Percentiles rank a stretch among this genome's conserved stretches.
Evolutionary conservation across 2,888 invertebrate genomes (phyloP).

Genomic region (Neoitamus cyanurus): DNA sequence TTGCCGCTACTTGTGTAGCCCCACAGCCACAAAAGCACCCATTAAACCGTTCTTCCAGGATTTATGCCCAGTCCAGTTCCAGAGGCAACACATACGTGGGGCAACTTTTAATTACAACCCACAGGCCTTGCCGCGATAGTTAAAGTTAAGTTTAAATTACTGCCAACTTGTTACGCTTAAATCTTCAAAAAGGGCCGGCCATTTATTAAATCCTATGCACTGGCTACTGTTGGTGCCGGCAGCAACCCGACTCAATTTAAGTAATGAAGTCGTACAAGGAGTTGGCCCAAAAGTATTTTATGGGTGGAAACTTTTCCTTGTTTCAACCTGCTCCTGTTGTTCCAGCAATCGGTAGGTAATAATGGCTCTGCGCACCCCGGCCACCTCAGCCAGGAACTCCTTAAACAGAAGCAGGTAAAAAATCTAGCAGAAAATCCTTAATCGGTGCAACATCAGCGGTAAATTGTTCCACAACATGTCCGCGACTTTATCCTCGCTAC

Average conservation of each 20-base stretch:
- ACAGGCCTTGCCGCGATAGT: not conserved
- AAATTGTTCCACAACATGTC: conserved; percentile 55
- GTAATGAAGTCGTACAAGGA: conserved; percentile 45
- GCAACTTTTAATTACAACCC: not conserved
- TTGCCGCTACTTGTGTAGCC: not conserved
- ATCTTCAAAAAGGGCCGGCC: conserved; percentile 5
- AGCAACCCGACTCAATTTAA: conserved; percentile 30
- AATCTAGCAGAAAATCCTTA: conserved; percentile 49
- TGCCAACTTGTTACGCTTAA: conserved; percentile 20
- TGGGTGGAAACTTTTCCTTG: conserved; percentile 34
- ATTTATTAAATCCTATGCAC: conserved; percentile 20
- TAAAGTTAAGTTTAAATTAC: conserved; percentile 3
- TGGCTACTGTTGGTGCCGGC: not conserved
- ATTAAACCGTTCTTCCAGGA: not conserved
- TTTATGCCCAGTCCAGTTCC: not conserved
- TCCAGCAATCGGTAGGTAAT: conserved; percentile 34
- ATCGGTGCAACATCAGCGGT: conserved; percentile 55
- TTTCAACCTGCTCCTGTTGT: conserved; percentile 39
- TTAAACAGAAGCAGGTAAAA: not conserved
- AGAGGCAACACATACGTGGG: not conserved
- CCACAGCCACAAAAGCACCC: not conserved
- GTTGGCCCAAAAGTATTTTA: conserved; percentile 34
- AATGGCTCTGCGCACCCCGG: conserved; percentile 35
- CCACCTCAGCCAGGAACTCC: conserved; percentile 47
- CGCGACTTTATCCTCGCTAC: conserved; percentile 52